Base-by-base conservation (phyloP, 2,797 vertebrate species). In the Channallabes apus region DNA sequence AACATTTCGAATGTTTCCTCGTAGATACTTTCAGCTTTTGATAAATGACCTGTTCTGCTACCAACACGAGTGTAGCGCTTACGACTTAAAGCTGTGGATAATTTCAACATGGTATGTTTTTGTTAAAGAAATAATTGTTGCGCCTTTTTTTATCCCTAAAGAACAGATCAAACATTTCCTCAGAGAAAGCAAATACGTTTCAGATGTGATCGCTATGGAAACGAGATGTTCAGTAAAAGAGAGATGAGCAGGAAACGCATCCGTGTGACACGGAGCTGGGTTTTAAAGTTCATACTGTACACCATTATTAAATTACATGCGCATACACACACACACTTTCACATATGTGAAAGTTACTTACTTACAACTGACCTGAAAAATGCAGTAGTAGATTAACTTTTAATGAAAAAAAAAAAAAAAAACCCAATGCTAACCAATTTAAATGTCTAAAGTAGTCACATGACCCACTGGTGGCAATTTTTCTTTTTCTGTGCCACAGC, bases 141-240 rank as follows among this genome's bases (percentile, higher is more conserved):
- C 18, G 41, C 9, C 41, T 46, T 46, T 22, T 61, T 38, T 78
- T 6, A 76, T 76, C 56, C 75, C 75, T 38, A 32, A 61, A 38
- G 75, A 78, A 61, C 75, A 59, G 75, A 59, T 61, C 18, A 78
- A 78, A 61, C 29, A 6, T 78, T 78, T 78, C 9, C 75, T 7
- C 20, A 38, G 20, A 35, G 22, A 78, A 78, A 38, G 29, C 75
- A 61, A 78, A 78, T 56, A 29, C n/a, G 20, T 72, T 72, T 72
- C 51, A 29, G 17, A 24, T 18, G 9, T 24, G 56, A 56, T 78
- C 20, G 29, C 75, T 14, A 78, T 61, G 75, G 75, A 59, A 61
- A 78, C 56, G 8, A 61, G 20, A 35, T 9, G 1, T 20, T 56
- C 7, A 9, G 73, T 32, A 58, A 29, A 20, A 29, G 3, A 5